Evolutionary conservation across 2,888 invertebrate species (phyloP).

Genomic region (Lepetodrilus schrolli): DNA sequence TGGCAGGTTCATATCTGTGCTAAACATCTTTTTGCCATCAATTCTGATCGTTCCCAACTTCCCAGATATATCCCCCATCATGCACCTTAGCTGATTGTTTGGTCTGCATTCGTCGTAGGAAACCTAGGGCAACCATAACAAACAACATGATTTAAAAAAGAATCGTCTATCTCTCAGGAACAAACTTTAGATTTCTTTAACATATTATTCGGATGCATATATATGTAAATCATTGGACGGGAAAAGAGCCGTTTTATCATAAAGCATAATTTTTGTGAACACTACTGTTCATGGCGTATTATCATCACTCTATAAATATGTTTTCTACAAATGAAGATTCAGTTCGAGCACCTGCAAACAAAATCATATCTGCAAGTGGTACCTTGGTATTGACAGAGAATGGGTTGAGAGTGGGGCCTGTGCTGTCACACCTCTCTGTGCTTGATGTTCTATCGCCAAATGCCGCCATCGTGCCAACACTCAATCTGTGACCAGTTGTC

Average conservation of each 20-base stretch:
- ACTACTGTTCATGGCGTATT: neutral
- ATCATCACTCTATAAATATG: neutral
- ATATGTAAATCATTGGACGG: neutral
- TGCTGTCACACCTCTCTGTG: constrained; percentile 84
- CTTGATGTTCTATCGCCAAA: constrained; percentile 75
- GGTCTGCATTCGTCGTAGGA: too few relatives aligned
- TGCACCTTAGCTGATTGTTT: constrained; percentile 90
- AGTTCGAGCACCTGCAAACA: neutral
- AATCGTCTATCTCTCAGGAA: too few relatives aligned
- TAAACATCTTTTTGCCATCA: constrained; percentile 85
- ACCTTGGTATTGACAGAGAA: constrained; percentile 81
- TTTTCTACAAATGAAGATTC: neutral
- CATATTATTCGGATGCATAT: too few relatives aligned
- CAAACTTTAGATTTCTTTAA: too few relatives aligned
- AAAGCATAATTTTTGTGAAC: too few relatives aligned
- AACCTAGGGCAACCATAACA: too few relatives aligned
- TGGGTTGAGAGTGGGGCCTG: constrained; percentile 92
- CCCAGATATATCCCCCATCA: constrained; percentile 91
- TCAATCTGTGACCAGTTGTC: constrained; percentile 82
- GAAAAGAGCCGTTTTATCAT: too few relatives aligned
- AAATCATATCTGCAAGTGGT: constrained; percentile 63
- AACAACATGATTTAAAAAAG: too few relatives aligned
- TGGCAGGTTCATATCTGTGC: constrained; percentile 91
- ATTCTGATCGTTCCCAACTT: constrained; percentile 88
- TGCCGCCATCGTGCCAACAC: constrained; percentile 79